phyloP scores from a whole-genome alignment of 1,140 invertebrate genomes.

The Aporrectodea caliginosa region DNA sequence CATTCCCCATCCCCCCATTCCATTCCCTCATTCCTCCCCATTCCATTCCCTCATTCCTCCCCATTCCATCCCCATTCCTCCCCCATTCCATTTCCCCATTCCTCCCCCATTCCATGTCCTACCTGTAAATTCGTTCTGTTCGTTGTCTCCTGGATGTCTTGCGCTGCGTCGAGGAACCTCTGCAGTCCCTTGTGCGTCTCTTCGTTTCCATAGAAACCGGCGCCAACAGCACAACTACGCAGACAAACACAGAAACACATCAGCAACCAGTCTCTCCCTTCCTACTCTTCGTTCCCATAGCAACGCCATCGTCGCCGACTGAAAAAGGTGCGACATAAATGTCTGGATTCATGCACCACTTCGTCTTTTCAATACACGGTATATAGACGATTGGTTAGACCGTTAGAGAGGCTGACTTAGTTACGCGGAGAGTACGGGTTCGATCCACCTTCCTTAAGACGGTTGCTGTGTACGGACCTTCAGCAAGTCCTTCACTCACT shows the following conservation, averaged over 20 bases:
- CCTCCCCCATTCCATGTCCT: neutral
- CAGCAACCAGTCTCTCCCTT: no score
- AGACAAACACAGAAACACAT: conserved; percentile 18
- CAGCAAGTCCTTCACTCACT: no score
- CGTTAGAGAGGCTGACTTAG: no score
- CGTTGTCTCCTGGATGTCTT: conserved; percentile 52
- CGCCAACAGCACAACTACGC: conserved; percentile 58
- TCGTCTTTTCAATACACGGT: no score
- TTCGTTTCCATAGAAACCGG: conserved; percentile 86
- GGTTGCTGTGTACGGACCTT: no score
- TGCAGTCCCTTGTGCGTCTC: conserved; percentile 83
- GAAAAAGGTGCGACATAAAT: no score
- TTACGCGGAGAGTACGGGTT: no score
- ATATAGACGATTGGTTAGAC: no score
- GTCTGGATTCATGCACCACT: no score
- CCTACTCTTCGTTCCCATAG: no score
- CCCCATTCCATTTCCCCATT: neutral
- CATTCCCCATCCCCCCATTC: neutral
- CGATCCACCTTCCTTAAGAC: no score
- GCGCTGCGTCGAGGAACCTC: conserved; percentile 71
- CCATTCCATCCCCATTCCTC: neutral
- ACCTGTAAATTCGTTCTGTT: neutral
- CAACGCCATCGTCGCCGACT: no score
- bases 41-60: neutral
- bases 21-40: neutral